These are phyloP conservation scores for Glossophaga mutica DNA, from an alignment of 2,797 vertebrate species.

Conservation along the genomic window DNA sequence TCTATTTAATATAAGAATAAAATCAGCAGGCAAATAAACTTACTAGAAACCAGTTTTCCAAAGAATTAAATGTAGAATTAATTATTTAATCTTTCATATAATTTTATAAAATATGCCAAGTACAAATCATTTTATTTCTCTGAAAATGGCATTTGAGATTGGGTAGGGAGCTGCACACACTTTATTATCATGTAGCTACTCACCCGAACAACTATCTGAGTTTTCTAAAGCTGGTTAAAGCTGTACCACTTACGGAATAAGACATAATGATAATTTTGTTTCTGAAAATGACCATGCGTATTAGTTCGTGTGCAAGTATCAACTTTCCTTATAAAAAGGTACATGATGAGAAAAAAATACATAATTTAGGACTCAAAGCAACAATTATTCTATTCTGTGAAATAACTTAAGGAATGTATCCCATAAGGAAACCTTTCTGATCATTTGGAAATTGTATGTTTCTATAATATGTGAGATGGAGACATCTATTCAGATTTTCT, in stretches of 20 bases:
- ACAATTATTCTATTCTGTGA: not conserved
- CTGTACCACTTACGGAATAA: not conserved
- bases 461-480: not conserved
- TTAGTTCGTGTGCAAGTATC: not conserved
- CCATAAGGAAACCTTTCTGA: not conserved
- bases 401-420: not conserved
- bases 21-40: not conserved
- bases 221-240: not conserved
- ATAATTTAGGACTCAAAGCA: not conserved
- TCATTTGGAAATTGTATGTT: not conserved
- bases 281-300: not conserved
- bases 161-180: not conserved
- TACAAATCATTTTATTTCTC: conserved; percentile 8
- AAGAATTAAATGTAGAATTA: conserved; percentile 8
- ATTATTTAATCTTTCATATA: not conserved
- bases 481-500: not conserved
- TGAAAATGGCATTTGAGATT: conserved; percentile 22
- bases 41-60: not conserved
- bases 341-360: not conserved
- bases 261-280: not conserved
- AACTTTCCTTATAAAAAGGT: not conserved
- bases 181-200: not conserved
- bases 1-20: not conserved
- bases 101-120: conserved; percentile 14
- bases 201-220: not conserved